These are phyloP conservation scores for Linurgus olivaceus DNA, from an alignment of 2,797 vertebrate species.

Conservation along the genomic window DNA sequence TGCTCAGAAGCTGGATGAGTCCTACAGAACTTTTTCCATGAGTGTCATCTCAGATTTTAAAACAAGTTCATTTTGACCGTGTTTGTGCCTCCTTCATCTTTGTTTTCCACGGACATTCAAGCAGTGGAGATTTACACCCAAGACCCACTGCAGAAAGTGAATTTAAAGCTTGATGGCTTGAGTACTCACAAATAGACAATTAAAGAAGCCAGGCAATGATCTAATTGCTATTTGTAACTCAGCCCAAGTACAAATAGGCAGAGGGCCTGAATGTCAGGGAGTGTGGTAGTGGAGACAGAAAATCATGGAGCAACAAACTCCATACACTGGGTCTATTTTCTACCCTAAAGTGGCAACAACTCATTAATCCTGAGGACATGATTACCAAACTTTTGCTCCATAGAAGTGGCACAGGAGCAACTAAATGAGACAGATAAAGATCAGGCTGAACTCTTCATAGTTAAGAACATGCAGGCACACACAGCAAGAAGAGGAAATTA, in stretches of 20 bases:
- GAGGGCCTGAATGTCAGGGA: neutral
- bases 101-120: neutral
- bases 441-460: slow-evolving; percentile 45
- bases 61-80: neutral
- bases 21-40: neutral
- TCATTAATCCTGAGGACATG: neutral
- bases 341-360: neutral
- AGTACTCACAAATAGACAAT: slow-evolving; percentile 20
- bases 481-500: slow-evolving; percentile 61
- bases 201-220: slow-evolving; percentile 15
- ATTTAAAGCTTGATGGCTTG: neutral
- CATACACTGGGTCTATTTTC: neutral
- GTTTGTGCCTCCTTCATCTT: neutral
- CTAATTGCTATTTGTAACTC: slow-evolving; percentile 34
- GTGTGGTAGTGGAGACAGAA: neutral
- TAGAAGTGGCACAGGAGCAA: neutral
- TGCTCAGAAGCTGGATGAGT: neutral
- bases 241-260: neutral
- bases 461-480: slow-evolving; percentile 41
- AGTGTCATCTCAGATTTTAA: neutral
- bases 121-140: neutral
- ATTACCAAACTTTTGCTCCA: slow-evolving; percentile 5
- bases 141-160: neutral
- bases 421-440: slow-evolving; percentile 24
- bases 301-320: neutral